Evolutionary conservation across 2,113 vertebrate species (phyloP).

Genomic region (Oncorhynchus keta): DNA sequence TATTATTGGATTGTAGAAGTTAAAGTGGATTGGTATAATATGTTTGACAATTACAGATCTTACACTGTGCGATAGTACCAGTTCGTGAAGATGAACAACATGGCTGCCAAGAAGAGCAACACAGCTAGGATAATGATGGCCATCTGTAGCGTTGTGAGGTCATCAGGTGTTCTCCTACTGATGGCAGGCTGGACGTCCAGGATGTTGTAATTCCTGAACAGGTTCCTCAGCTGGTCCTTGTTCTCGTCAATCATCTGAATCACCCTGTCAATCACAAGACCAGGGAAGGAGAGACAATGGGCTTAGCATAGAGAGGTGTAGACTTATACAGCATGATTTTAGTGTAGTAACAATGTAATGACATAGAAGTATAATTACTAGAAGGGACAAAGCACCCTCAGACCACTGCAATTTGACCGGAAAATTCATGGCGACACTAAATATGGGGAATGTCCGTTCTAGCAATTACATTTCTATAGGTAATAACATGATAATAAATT

Average conservation of each 20-base stretch:
- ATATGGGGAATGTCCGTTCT: too few species aligned
- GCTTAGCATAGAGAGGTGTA: not conserved
- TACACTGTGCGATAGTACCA: constrained; percentile 97
- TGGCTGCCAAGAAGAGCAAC: constrained; percentile 91
- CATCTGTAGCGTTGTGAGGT: constrained; percentile 93
- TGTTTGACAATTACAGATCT: constrained; percentile 55
- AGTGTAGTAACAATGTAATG: too few species aligned
- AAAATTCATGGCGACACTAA: too few species aligned
- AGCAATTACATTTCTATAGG: too few species aligned
- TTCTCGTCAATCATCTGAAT: constrained; percentile 99
- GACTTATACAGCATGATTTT: too few species aligned
- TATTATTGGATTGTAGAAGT: too few species aligned
- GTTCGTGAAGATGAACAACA: constrained; percentile 96
- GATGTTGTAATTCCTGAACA: constrained; percentile 92
- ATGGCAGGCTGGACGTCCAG: constrained; percentile 93
- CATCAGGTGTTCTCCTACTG: constrained; percentile 78
- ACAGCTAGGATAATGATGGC: constrained; percentile 94
- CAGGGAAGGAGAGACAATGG: not conserved
- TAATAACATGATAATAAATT: not conserved
- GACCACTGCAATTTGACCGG: too few species aligned
- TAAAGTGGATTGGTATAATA: too few species aligned
- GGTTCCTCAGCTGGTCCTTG: constrained; percentile 93
- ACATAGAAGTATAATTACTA: too few species aligned
- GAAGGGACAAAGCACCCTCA: too few species aligned
- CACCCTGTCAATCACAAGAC: constrained; percentile 75